phyloP scores from a whole-genome alignment of 2,797 vertebrate genomes.

The Halcyon leucocephala region DNA sequence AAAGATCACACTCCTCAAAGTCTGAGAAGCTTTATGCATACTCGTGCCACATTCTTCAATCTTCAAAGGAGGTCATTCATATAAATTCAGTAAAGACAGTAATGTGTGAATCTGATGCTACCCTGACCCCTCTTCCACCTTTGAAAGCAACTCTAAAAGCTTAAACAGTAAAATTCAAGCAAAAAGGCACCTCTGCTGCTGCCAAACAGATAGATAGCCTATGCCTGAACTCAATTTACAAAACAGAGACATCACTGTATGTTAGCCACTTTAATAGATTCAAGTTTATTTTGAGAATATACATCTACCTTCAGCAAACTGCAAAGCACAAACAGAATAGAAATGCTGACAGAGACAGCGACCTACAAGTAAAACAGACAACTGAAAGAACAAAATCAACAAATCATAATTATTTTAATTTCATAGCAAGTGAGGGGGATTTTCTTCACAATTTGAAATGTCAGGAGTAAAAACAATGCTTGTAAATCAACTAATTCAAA shows the following conservation, averaged over 20 bases:
- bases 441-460: slow-evolving; percentile 19
- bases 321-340: slow-evolving; percentile 72
- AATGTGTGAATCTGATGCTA: slow-evolving; percentile 81
- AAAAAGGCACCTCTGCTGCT: slow-evolving; percentile 77
- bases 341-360: slow-evolving; percentile 75
- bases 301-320: slow-evolving; percentile 76
- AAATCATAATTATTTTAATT: slow-evolving; percentile 13
- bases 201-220: slow-evolving; percentile 85
- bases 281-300: slow-evolving; percentile 83
- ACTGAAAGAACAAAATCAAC: slow-evolving; percentile 44
- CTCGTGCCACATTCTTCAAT: slow-evolving; percentile 75
- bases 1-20: slow-evolving; percentile 66
- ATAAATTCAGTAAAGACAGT: slow-evolving; percentile 85
- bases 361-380: slow-evolving; percentile 26
- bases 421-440: not conserved
- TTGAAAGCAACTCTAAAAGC: slow-evolving; percentile 79
- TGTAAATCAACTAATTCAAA: slow-evolving; percentile 27
- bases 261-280: slow-evolving; percentile 83
- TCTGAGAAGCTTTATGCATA: slow-evolving; percentile 67
- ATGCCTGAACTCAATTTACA: slow-evolving; percentile 84
- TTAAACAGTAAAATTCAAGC: slow-evolving; percentile 82
- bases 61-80: slow-evolving; percentile 83
- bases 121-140: slow-evolving; percentile 80
- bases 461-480: not conserved
- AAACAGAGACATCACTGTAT: slow-evolving; percentile 82